phyloP scores from a whole-genome alignment of 2,113 vertebrate genomes.

The Kryptolebias marmoratus region DNA sequence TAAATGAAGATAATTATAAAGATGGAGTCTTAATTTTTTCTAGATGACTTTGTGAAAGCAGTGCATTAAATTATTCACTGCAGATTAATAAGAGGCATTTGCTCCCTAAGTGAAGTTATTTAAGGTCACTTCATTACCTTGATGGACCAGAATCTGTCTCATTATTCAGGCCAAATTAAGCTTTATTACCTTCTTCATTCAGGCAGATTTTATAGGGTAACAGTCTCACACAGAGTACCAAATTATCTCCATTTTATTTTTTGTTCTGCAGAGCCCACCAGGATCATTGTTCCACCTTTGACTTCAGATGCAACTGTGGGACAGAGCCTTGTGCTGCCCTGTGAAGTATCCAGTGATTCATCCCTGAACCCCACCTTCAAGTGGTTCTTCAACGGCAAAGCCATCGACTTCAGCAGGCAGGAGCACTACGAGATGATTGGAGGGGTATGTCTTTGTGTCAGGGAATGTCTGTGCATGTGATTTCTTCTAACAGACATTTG shows the following conservation, averaged over 20 bases:
- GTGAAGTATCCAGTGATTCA: conserved; percentile 87
- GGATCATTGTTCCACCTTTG: conserved; percentile 82
- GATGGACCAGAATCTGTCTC: conserved; percentile 47
- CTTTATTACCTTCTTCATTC: conserved; percentile 50
- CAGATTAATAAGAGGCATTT: conserved; percentile 38
- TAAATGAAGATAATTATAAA: conserved; percentile 58
- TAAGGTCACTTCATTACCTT: conserved; percentile 64
- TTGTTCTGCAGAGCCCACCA: conserved; percentile 83
- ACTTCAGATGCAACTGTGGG: conserved; percentile 88
- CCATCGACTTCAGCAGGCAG: conserved; percentile 84
- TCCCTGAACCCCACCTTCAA: conserved; percentile 82
- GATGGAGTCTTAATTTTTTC: conserved; percentile 17
- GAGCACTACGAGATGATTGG: conserved; percentile 90
- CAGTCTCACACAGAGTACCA: neutral
- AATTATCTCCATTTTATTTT: conserved; percentile 14
- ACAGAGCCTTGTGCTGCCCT: conserved; percentile 89
- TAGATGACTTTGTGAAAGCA: conserved; percentile 58
- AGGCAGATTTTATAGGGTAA: conserved; percentile 25
- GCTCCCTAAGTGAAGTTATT: conserved; percentile 56
- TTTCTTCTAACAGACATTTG: too few species aligned
- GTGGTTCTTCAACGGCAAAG: conserved; percentile 88
- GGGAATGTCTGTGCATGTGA: neutral
- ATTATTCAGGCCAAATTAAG: conserved; percentile 51
- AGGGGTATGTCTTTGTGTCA: conserved; percentile 76
- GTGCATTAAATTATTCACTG: conserved; percentile 66